These are phyloP conservation scores for Toxonevra muliebris DNA, from an alignment of 2,888 invertebrate species.

Conservation along the genomic window DNA sequence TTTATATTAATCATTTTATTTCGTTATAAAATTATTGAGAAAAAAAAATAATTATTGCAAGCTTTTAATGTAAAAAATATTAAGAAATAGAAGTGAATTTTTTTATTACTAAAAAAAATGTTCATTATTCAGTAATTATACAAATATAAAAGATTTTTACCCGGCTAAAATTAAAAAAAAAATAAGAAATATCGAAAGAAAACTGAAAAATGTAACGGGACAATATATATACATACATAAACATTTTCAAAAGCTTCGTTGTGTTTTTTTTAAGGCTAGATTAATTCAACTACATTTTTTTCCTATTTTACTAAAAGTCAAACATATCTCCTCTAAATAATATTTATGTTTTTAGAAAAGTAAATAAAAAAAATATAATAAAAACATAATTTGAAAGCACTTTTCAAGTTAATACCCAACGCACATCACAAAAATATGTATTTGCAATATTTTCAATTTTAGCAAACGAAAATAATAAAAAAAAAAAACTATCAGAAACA, in stretches of 20 bases:
- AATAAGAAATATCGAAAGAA: constrained; percentile 1
- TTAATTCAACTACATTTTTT: too few relatives aligned
- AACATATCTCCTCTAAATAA: too few relatives aligned
- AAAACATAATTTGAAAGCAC: too few relatives aligned
- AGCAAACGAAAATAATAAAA: too few relatives aligned
- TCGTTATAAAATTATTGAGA: too few relatives aligned
- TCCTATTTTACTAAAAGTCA: too few relatives aligned
- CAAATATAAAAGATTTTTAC: constrained; percentile 6
- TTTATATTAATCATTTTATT: background rate
- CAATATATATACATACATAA: constrained; percentile 14
- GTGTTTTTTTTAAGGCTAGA: too few relatives aligned
- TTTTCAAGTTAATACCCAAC: background rate
- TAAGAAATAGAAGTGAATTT: constrained; percentile 24
- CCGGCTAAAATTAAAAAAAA: background rate
- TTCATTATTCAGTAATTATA: constrained; percentile 17
- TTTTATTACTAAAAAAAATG: constrained; percentile 20
- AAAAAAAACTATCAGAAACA: too few relatives aligned
- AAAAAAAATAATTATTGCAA: too few relatives aligned
- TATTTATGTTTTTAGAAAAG: too few relatives aligned
- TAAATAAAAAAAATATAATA: too few relatives aligned
- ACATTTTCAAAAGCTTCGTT: background rate
- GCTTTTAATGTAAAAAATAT: too few relatives aligned
- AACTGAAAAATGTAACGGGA: constrained; percentile 1
- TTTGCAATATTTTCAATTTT: background rate
- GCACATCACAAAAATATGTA: background rate